Base-by-base conservation (phyloP, 2,113 vertebrate species). In the Abramis brama region DNA sequence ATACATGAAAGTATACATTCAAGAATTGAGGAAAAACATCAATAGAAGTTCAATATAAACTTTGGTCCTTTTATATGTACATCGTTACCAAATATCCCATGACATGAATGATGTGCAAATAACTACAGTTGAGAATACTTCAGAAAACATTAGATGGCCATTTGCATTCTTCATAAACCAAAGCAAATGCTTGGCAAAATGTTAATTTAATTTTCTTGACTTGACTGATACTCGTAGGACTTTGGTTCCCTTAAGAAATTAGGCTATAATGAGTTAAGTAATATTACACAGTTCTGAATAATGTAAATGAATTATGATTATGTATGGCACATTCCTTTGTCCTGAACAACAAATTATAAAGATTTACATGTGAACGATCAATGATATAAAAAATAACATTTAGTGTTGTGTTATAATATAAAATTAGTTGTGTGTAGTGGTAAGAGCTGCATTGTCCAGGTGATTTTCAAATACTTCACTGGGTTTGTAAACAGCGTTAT, bases 1-100 rank as follows among this genome's bases (percentile, higher is more conserved):
- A 70, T 68, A 85, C 71, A 85, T 73, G 57, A 55, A 87, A 76
- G 36, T 70, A 57, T 57, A 88, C 84, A 88, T 83, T 85, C 13
- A 82, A 45, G 43, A 83, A 45, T 73, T 64, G 25, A 77, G 27
- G 15, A 55, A 84, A 86, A 83, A 77, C 85, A 83, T 70, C 76
- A 68, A 59, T 27, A 71, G 52, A 70, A 70, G 50, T 27, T 55
- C 21, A 9, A 36, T 80, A 74, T 43, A 83, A 66, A 84, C 78
- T 60, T 39, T 47, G 13, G 33, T 79, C 23, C 60, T 39, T 74
- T 57, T 21, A 47, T 59, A 71, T 85, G 59, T 76, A 86, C 59
- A 88, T 30, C 33, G 19, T 45, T 77, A 76, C 19, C n/a, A 27
- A 36, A 70, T 43, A 57, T 64, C 10, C 79, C 3, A 68, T 75